Evolutionary conservation across 2,113 vertebrate genomes (phyloP), one percentile per base, ranked within the genome.

Genomic region (Oceanodroma tethys): DNA sequence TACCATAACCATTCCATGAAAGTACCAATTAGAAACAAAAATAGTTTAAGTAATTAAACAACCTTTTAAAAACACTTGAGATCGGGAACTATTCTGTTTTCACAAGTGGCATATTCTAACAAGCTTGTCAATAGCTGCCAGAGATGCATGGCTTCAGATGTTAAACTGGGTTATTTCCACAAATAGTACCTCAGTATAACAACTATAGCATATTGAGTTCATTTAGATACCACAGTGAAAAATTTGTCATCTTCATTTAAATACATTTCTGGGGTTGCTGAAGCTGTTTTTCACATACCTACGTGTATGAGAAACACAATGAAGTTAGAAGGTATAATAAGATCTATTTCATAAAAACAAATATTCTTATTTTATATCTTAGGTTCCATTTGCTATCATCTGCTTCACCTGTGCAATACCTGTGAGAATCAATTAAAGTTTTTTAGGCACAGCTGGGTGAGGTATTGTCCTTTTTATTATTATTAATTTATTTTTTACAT

Each of bases 11-110:
- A 53, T 45, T 75, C 43, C 32, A 53, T 81, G 34, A 48, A 90
- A 72, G 26, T 78, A 86, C 81, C 73, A 94, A 86, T 88, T 86
- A 65, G 81, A 90, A 85, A 82, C 79, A 84, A 86, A 96, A 95
- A 75, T 32, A 74, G 20, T 85, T 95, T 85, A 87, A 88, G 86
- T 65, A 74, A 96, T 95, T 96, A 95, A 81, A 29, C 40, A 91
- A 32, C n/a, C 18, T 96, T 97, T 91, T 83, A 67, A 65, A 93
- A 96, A 66, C 81, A 75, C 15, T 29, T 32, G 80, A 58, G 45
- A 30, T 40, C 89, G 73, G 60, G 48, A 79, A 7, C 3, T 34
- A 59, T n/a, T 96, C 52, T 62, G 43, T 62, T 86, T 75, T 76
- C 65, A 38, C 16, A 13, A 32, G 53, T 73, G 55, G 63, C 29